Evolutionary conservation across 2,888 invertebrate genomes (phyloP), one percentile per base, ranked within the genome.

Genomic region (Adelphocoris suturalis): DNA sequence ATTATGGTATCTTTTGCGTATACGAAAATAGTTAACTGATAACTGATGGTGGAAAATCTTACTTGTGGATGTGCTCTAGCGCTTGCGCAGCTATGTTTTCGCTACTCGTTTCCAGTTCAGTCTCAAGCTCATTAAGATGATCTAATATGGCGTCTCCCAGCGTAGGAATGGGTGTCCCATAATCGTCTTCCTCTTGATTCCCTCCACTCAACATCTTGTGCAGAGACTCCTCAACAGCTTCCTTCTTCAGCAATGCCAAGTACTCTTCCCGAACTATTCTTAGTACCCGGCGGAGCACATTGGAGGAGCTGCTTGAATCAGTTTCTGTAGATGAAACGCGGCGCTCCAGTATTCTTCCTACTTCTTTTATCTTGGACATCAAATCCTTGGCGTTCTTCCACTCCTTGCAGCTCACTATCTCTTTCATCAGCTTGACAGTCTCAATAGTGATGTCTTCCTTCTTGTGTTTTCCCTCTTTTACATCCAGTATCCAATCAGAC

Each of bases 51-150:
- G 37, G 37, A 37, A 7, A 75, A 48, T 48, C 88, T 88, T 37
- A 88, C 88, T 61, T 96, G 93, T 98, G 97, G 92, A 99, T 97
- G 92, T 98, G 98, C 93, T 97, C 97, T 37, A 96, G 95, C 0
- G 98, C 97, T 93, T 98, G 97, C 0, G 95, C 94, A 12, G 97
- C 96, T 91, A 99, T 97, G 92, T 97, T 96, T 91, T 97, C 96
- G 23, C 95, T 95, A 92, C 97, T 96, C 52, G 96, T 96, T 93
- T 97, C 97, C 89, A 97, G 93, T 94, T 97, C 97, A n/a, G 95
- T 95, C 93, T 96, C 96, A 91, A 97, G 95, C 94, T 97, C 97
- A 92, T 95, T 95, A 86, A 97, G 95, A 92, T 96, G 96, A 92
- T 97, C 96, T 81, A 97, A 94, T 19, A 97, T 94, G 13, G 96